Base-by-base conservation (phyloP, 2,888 invertebrate species). In the Anagyrus pseudococci region DNA sequence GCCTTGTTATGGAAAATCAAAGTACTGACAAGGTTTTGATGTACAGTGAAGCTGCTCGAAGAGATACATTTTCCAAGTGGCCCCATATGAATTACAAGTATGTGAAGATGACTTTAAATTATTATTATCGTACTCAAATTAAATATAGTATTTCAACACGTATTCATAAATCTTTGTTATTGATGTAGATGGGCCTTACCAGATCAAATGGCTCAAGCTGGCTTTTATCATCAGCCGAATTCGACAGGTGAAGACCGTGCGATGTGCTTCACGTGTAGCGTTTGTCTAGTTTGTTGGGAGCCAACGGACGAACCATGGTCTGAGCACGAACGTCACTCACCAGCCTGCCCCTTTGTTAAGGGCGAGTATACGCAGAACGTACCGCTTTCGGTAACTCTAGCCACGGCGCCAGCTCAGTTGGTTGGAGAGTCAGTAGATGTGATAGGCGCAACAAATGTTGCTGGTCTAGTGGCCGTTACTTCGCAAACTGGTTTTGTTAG, bases 281-380 rank as follows among this genome's bases (percentile, higher is more conserved):
- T 96, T 10, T 97, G 96, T 77, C 86, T 97, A 23, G 96, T 97
- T 6, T 94, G 93, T 83, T 97, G 97, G 97, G 97, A 97, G 83
- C 92, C 95, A 74, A 93, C 94, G 0, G 96, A 97, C 82, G 96
- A 97, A 78, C 97, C 97, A 2, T 96, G 96, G 96, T 95, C 95
- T 69, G 96, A 97, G 79, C 96, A 97, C 77, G 96, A 96, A 82
- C 85, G 96, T 3, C 96, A 97, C 79, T 95, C 96, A 4, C 94
- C 96, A 15, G 89, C 88, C 72, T 97, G 97, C 78, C 94, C 96
- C 0, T 96, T 96, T 81, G 94, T 97, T 1, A 89, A 94, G 78
- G 96, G 96, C 37, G 95, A 96, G 82, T 95, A 94, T 77, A 96
- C 96, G 13, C 94, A 95, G 82, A 97, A 97, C 82, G 96, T 96